phyloP scores from a whole-genome alignment of 1,140 invertebrate genomes.

The Drosophila kanapiae region DNA sequence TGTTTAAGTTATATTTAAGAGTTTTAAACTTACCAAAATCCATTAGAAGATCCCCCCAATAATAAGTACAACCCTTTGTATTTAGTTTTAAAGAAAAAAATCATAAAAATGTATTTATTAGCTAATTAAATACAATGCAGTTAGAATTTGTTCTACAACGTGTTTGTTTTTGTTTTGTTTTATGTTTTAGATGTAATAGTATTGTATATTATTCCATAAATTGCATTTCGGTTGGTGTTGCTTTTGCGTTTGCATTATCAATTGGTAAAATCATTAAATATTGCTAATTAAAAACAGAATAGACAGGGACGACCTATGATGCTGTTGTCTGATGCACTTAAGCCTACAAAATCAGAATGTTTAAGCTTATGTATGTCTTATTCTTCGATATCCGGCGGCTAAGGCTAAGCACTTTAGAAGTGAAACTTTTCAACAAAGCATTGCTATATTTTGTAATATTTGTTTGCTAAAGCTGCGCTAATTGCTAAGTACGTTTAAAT shows the following conservation, averaged over 20 bases:
- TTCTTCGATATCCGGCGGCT: constrained; percentile 41
- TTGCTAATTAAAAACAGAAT: constrained; percentile 52
- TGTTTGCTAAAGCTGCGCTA: constrained; percentile 76
- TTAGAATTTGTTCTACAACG: constrained; percentile 73
- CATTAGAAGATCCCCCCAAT: not conserved
- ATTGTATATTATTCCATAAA: constrained; percentile 58
- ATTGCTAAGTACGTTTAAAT: constrained; percentile 59
- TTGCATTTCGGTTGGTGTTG: constrained; percentile 58
- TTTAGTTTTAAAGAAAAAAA: constrained; percentile 59
- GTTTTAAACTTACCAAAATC: not conserved
- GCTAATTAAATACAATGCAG: constrained; percentile 69
- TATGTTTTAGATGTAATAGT: constrained; percentile 40
- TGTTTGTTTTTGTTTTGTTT: too few species aligned
- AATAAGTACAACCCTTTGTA: not conserved
- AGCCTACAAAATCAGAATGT: constrained; percentile 24
- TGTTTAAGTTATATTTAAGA: too few species aligned
- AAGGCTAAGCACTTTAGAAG: constrained; percentile 69
- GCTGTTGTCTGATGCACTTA: constrained; percentile 5
- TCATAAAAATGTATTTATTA: constrained; percentile 73
- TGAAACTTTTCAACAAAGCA: constrained; percentile 74
- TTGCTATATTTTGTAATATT: constrained; percentile 49
- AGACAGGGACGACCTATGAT: constrained; percentile 29
- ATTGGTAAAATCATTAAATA: constrained; percentile 35
- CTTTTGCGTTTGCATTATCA: constrained; percentile 33
- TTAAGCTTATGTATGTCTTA: constrained; percentile 31